Evolutionary conservation across 2,888 invertebrate genomes (phyloP), one percentile per base, ranked within the genome.

Genomic region (Leucozona laternaria): DNA sequence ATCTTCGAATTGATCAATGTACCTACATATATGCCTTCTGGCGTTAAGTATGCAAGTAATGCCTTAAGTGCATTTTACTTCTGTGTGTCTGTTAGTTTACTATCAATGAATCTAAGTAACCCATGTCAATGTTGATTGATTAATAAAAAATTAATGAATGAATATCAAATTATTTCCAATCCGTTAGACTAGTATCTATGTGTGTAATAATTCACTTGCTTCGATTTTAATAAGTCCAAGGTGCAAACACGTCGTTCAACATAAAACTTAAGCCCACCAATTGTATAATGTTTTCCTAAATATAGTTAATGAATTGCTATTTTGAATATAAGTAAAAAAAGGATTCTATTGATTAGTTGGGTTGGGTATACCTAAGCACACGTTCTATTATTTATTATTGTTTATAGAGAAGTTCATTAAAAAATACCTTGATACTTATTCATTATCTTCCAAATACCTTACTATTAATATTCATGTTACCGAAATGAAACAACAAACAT

Each of bases 111-210:
- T 28, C 53, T 25, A n/a, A 8, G 50, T n/a, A 28, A n/a, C 25
- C 7, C 53, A 53, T 53, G 53, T 28, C 53, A 50, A 50, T 28
- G 7, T 53, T 53, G 53, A 53, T 53, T 28, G 53, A 53, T 53
- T 53, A 53, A 8, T 7, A 53, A 53, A 53, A 53, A 28, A 1
- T 25, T 8, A 53, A 1, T 25, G 15, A 53, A 53, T 13, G 15
- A 22, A 22, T 53, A 53, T 53, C 22, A 17, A 8, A 48, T 11
- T 22, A 5, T 22, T 15, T 25, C 7, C 25, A 53, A 22, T 13
- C 4, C 2, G 1, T 7, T 25, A 7, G 7, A 28, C 3, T 0
- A 5, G 28, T 28, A 28, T 28, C 5, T 2, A 2, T 28, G 4
- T 28, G 4, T 6, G 1, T 8, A 53, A 28, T 53, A 28, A 20